A percentile compares a stretch with the other conserved stretches of the same genome.
Conservation (phyloP, 2,888 invertebrate species). For the Seladonia tumulorum region DNA sequence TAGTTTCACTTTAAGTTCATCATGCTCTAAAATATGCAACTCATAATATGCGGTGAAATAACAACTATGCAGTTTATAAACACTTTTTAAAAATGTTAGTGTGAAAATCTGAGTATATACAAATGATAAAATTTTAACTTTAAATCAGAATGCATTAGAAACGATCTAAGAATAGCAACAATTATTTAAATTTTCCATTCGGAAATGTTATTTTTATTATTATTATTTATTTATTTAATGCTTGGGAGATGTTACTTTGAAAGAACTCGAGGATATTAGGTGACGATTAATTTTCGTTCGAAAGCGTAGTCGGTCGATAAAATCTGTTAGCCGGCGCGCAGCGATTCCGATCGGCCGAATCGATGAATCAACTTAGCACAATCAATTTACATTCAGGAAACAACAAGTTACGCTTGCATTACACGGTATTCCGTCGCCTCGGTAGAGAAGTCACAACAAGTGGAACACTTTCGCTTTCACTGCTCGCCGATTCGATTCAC, state of each 20-base stretch:
- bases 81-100: not conserved
- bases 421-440: constrained; percentile 49
- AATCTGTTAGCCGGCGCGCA: not conserved
- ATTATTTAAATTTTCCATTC: not conserved
- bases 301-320: not conserved
- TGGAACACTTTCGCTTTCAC: constrained; percentile 81
- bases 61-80: not conserved
- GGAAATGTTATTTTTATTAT: not conserved
- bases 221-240: too few species aligned
- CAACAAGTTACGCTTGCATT: constrained; percentile 60
- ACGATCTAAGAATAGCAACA: not conserved
- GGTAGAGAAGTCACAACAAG: constrained; percentile 69
- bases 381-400: constrained; percentile 19
- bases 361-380: not conserved
- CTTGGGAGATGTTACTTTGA: not conserved
- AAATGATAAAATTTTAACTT: not conserved
- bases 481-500: constrained; percentile 59
- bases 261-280: not conserved
- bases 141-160: not conserved
- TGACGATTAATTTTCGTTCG: not conserved
- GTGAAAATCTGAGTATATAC: not conserved
- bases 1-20: not conserved
- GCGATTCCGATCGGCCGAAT: not conserved
- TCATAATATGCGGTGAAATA: not conserved
- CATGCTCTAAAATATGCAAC: not conserved